These are phyloP conservation scores for Mastigias papua DNA, from an alignment of 30 jellyfish, hydroid and myxozoan species.

Conservation along the genomic window DNA sequence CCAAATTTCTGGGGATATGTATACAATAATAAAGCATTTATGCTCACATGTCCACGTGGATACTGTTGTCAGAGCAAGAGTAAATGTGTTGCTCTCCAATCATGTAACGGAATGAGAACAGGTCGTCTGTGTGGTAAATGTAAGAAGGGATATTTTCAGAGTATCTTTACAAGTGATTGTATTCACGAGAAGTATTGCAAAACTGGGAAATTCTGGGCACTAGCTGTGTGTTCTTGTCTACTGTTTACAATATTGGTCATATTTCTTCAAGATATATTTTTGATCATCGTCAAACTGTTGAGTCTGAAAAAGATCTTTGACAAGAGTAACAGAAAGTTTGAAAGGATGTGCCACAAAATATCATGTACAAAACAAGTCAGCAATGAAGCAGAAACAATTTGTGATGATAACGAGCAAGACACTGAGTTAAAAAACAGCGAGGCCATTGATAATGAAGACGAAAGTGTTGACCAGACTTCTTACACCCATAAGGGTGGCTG, in stretches of 20 bases:
- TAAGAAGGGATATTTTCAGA: not conserved
- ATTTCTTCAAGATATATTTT: conserved; percentile 15
- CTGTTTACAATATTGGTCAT: not conserved
- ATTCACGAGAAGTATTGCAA: not conserved
- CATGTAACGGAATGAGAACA: conserved; percentile 26
- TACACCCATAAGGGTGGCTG: not conserved
- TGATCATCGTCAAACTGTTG: not conserved
- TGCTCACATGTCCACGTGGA: conserved; percentile 23
- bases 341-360: not conserved
- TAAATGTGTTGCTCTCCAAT: conserved; percentile 3
- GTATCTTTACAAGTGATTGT: conserved; percentile 11
- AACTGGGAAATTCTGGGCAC: conserved; percentile 2
- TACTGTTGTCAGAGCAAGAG: conserved; percentile 20
- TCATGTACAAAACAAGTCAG: not conserved
- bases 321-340: not conserved
- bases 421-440: no score
- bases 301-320: not conserved
- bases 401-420: no score
- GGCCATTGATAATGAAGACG: not conserved
- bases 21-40: not conserved
- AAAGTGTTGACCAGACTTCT: not conserved
- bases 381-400: no score
- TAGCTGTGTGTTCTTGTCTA: not conserved
- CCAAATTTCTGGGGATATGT: conserved; percentile 38
- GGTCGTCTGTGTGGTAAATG: conserved; percentile 35